Conservation (phyloP, 2,113 vertebrate species). For the Stercorarius parasiticus region DNA sequence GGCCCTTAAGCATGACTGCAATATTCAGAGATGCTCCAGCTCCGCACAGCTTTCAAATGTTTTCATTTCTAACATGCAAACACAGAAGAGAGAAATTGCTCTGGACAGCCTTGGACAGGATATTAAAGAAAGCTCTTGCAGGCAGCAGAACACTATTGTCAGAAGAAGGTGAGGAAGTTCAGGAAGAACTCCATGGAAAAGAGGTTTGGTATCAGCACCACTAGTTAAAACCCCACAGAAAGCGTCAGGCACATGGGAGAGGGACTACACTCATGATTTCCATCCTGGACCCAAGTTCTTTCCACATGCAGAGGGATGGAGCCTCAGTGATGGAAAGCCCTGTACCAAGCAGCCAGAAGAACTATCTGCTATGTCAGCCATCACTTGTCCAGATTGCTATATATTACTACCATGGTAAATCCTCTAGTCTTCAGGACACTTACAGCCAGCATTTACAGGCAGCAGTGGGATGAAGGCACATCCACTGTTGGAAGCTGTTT, state of each 20-base stretch:
- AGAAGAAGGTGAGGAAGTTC: background rate
- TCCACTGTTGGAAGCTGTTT: background rate
- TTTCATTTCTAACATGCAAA: background rate
- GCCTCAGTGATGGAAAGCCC: background rate
- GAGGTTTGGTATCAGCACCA: background rate
- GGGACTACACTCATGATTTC: background rate
- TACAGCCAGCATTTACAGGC: background rate
- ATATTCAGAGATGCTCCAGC: background rate
- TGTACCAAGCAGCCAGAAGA: background rate
- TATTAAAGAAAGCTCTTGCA: background rate
- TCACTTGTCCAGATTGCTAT: background rate
- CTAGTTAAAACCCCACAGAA: background rate
- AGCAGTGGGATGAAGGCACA: background rate
- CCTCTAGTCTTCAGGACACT: background rate
- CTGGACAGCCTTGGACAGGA: background rate
- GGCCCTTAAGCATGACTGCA: background rate
- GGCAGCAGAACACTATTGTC: background rate
- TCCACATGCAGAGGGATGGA: background rate
- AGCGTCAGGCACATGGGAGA: accelerated
- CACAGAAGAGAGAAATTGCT: background rate
- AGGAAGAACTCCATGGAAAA: background rate
- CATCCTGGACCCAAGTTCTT: background rate
- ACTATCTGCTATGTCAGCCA: background rate
- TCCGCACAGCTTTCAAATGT: background rate
- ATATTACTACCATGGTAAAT: background rate